phyloP scores from a whole-genome alignment of 2,113 vertebrate species.

The Oreochromis aureus region DNA sequence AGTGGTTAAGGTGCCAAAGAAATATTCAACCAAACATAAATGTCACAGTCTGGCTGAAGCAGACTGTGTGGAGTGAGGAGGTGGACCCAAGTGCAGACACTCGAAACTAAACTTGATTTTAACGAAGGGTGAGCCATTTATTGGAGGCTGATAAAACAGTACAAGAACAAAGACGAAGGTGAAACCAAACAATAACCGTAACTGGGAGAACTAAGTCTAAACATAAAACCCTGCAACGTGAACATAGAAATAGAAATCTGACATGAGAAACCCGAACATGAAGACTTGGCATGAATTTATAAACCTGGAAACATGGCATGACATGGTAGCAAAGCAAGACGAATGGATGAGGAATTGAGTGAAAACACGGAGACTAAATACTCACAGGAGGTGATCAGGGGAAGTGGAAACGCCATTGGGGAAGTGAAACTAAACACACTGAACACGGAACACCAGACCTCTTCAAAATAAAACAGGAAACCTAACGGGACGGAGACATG shows the following conservation, averaged over 20 bases:
- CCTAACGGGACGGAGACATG: background rate
- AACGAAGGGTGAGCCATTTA: background rate
- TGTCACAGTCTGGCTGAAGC: background rate
- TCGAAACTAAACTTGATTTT: background rate
- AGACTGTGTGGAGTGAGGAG: background rate
- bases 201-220: too few relatives aligned
- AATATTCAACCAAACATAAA: background rate
- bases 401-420: background rate
- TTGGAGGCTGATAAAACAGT: background rate
- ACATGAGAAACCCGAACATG: too few relatives aligned
- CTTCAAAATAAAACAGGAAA: background rate
- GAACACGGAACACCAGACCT: background rate
- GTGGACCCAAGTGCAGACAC: background rate
- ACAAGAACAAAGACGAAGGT: accelerated
- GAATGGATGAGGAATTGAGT: background rate
- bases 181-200: background rate
- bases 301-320: too few relatives aligned
- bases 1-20: too few relatives aligned
- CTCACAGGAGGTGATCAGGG: background rate
- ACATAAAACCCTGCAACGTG: too few relatives aligned
- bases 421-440: background rate
- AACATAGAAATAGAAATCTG: too few relatives aligned
- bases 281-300: too few relatives aligned
- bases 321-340: too few relatives aligned
- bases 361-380: background rate